phyloP scores from a whole-genome alignment of 2,113 vertebrate species.

The Ornithorhynchus anatinus region DNA sequence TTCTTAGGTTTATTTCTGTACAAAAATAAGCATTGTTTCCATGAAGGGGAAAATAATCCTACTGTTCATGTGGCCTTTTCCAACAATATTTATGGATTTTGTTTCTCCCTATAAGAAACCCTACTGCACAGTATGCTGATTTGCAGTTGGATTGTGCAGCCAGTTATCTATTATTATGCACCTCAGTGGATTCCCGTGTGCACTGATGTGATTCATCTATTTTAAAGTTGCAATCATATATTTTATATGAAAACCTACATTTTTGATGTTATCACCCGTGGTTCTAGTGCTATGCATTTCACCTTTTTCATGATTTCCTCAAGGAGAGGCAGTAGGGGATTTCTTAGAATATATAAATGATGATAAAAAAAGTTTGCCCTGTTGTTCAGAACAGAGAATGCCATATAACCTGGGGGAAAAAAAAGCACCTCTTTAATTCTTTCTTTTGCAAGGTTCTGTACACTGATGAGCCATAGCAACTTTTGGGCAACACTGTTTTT shows the following conservation, averaged over 20 bases:
- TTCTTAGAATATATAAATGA: background rate
- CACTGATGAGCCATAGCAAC: background rate
- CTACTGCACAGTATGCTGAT: no score
- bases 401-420: background rate
- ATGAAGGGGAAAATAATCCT: no score
- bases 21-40: no score
- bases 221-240: background rate
- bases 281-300: background rate
- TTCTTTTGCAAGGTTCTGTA: background rate
- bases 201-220: background rate
- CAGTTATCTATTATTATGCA: background rate
- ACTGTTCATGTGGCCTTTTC: no score
- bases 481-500: background rate
- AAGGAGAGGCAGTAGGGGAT: background rate
- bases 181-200: background rate
- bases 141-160: no score
- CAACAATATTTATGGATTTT: no score
- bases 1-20: no score
- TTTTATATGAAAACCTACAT: background rate
- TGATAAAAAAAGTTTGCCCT: background rate
- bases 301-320: background rate
- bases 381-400: background rate
- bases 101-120: no score
- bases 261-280: background rate
- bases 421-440: background rate